A percentile compares a stretch with the other conserved stretches of the same genome.
phyloP scores from a whole-genome alignment of 2,113 vertebrate genomes.

The Neofelis nebulosa region DNA sequence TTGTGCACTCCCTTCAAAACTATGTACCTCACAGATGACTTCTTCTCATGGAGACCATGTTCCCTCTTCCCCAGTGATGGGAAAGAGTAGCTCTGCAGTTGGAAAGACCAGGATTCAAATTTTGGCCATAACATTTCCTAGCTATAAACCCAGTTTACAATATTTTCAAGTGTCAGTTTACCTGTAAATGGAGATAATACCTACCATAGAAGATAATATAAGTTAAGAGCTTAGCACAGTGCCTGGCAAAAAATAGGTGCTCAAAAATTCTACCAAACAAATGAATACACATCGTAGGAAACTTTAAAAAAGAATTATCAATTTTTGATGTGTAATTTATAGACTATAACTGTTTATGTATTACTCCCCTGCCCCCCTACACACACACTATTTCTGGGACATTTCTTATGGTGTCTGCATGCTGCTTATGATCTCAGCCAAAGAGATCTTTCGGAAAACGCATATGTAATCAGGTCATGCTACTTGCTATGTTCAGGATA shows the following conservation, averaged over 20 bases:
- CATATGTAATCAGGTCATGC: background rate
- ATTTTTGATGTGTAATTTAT: background rate
- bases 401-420: background rate
- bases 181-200: background rate
- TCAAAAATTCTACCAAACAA: constrained; percentile 19
- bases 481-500: background rate
- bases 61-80: background rate
- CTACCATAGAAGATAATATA: background rate
- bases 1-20: background rate
- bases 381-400: background rate
- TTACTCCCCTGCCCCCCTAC: too few species aligned
- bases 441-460: background rate
- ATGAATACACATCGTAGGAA: background rate
- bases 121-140: background rate
- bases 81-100: background rate
- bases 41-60: background rate
- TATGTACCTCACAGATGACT: background rate
- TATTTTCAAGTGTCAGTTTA: background rate
- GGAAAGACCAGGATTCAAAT: background rate
- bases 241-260: background rate
- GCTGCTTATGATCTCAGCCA: background rate
- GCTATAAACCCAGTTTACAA: background rate
- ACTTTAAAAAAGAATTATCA: background rate
- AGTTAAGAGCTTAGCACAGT: background rate
- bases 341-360: background rate